phyloP scores from a whole-genome alignment of 1,140 invertebrate species.

The Stegodyphus dumicola region DNA sequence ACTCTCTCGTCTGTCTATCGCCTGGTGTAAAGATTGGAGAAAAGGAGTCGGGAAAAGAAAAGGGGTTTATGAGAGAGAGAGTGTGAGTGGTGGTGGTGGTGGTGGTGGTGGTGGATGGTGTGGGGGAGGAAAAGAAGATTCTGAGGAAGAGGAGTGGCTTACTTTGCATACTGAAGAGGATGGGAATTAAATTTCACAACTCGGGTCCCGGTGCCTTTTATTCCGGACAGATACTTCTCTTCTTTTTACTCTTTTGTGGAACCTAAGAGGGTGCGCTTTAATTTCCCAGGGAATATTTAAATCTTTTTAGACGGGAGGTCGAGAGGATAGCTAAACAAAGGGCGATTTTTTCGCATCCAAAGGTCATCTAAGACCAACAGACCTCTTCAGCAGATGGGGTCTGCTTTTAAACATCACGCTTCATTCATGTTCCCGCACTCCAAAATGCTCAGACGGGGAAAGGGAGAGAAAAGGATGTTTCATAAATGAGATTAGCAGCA shows the following conservation, averaged over 20 bases:
- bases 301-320: slow-evolving; percentile 8
- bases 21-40: slow-evolving; percentile 11
- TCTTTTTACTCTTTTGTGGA: slow-evolving; percentile 13
- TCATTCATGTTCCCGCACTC: background rate
- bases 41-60: slow-evolving; percentile 1
- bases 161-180: slow-evolving; percentile 58
- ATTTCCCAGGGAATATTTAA: slow-evolving; percentile 48
- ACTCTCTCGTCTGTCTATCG: slow-evolving; percentile 5
- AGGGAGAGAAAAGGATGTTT: background rate
- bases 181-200: slow-evolving; percentile 60
- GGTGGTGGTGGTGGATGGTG: background rate
- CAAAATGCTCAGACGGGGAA: background rate
- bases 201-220: slow-evolving; percentile 10
- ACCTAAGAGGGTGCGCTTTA: slow-evolving; percentile 28
- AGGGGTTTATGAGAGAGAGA: background rate
- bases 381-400: slow-evolving; percentile 49
- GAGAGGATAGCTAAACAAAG: slow-evolving; percentile 19
- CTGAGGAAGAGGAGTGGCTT: slow-evolving; percentile 41
- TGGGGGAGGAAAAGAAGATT: slow-evolving; percentile 11
- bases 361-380: slow-evolving; percentile 33
- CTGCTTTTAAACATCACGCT: slow-evolving; percentile 10
- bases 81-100: no score
- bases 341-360: slow-evolving; percentile 20
- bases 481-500: slow-evolving; percentile 22
- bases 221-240: background rate